These are phyloP conservation scores for Smittia aterrima DNA, from an alignment of 2,888 invertebrate genomes.

Conservation along the genomic window DNA sequence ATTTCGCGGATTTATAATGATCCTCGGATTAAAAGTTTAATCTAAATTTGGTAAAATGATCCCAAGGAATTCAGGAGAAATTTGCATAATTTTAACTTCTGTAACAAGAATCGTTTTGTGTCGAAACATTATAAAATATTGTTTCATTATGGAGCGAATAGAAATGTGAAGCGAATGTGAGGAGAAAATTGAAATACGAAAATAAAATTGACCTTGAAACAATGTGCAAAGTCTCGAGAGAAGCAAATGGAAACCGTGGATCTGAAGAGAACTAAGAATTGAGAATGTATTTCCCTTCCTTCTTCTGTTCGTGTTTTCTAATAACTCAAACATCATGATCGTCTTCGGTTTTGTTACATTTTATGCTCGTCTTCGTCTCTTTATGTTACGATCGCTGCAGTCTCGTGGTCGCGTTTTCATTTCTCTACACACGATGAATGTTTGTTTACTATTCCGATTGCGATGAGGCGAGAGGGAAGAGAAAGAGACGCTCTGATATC, in stretches of 20 bases:
- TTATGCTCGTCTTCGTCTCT: conserved; percentile 6
- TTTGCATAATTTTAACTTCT: conserved; percentile 1
- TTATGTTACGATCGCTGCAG: background rate
- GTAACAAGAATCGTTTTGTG: background rate
- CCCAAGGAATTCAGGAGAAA: background rate
- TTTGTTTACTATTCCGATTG: conserved; percentile 12
- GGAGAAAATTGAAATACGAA: conserved; percentile 25
- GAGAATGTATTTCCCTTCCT: conserved; percentile 11
- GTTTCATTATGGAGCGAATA: conserved; percentile 2
- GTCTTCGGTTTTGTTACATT: conserved; percentile 12
- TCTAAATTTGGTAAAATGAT: background rate
- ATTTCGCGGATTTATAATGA: background rate
- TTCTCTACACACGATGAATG: background rate
- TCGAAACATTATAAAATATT: background rate
- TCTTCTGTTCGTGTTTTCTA: background rate
- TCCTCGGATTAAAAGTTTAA: background rate
- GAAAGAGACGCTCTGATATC: conserved; percentile 1
- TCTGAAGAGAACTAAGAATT: conserved; percentile 10
- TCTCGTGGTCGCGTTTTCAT: conserved; percentile 2
- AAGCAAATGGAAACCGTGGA: conserved; percentile 24
- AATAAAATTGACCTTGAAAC: conserved; percentile 42
- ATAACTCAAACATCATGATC: conserved; percentile 11
- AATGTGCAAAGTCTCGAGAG: conserved; percentile 39
- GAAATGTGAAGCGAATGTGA: conserved; percentile 13
- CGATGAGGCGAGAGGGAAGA: background rate